Conservation (phyloP, 2,888 invertebrate genomes). For the Rapana venosa region DNA sequence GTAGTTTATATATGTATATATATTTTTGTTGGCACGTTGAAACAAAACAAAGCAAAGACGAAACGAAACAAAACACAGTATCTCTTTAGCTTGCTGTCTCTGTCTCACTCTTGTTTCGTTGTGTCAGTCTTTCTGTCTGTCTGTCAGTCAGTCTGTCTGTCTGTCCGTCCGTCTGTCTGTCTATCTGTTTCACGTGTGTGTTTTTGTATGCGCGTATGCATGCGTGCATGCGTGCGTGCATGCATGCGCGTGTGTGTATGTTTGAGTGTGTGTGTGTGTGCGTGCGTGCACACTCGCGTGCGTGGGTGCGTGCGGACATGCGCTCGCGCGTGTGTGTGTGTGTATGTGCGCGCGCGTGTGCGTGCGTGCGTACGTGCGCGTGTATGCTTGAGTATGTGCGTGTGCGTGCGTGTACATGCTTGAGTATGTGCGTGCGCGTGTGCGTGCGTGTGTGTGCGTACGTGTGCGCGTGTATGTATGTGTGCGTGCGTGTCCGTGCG, state of each 20-base stretch:
- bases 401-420: neutral
- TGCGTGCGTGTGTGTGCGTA: neutral
- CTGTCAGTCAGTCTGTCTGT: too few species aligned
- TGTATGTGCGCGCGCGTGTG: slow-evolving; percentile 24
- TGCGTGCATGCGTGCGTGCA: neutral
- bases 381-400: neutral
- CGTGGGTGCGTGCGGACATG: neutral
- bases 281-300: neutral
- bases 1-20: too few species aligned
- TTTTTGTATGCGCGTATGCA: neutral
- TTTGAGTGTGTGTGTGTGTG: slow-evolving; percentile 16
- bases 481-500: slow-evolving; percentile 1
- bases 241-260: neutral
- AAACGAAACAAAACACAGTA: too few species aligned
- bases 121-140: too few species aligned
- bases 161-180: too few species aligned
- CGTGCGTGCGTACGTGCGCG: neutral
- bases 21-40: too few species aligned
- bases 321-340: neutral
- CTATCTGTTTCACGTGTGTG: too few species aligned
- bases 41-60: too few species aligned
- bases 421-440: neutral
- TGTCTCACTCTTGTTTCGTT: too few species aligned
- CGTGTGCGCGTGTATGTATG: slow-evolving; percentile 4
- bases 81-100: too few species aligned